These are phyloP conservation scores for Equus quagga DNA, from an alignment of 2,113 vertebrate genomes.

Conservation along the genomic window DNA sequence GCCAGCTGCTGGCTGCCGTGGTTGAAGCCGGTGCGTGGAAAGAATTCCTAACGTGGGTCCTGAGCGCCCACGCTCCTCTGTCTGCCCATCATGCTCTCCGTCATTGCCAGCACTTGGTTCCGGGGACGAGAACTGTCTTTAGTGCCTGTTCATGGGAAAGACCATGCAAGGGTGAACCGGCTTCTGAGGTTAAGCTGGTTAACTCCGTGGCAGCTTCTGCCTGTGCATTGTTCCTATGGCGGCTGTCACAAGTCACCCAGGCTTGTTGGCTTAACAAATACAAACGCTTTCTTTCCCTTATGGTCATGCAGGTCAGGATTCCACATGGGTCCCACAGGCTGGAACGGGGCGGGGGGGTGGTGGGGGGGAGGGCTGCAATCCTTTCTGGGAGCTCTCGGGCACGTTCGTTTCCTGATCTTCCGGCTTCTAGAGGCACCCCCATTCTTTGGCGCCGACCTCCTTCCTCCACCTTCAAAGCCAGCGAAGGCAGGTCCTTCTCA, in stretches of 20 bases:
- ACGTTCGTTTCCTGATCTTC: background rate
- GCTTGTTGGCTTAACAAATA: background rate
- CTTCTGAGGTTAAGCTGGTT: background rate
- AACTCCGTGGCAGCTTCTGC: background rate
- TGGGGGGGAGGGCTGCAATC: background rate
- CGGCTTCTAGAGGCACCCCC: fast-evolving
- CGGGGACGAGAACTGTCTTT: background rate
- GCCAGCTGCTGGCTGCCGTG: background rate
- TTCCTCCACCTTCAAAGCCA: background rate
- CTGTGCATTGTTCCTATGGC: background rate
- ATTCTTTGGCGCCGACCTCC: background rate
- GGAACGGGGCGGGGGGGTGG: background rate
- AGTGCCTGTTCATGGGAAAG: background rate
- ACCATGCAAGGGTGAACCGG: background rate
- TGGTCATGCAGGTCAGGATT: background rate
- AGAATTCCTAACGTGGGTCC: background rate
- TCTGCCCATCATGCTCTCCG: background rate
- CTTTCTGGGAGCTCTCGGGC: background rate
- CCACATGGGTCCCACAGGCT: background rate
- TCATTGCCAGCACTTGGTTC: background rate
- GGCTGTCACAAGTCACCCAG: too few relatives aligned
- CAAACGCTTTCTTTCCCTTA: background rate
- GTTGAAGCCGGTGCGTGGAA: background rate
- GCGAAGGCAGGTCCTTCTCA: background rate
- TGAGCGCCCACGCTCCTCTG: background rate